A percentile compares a stretch with the other conserved stretches of the same genome.
phyloP scores from a whole-genome alignment of 2,797 vertebrate species.

The Brachyalestes nurse region DNA sequence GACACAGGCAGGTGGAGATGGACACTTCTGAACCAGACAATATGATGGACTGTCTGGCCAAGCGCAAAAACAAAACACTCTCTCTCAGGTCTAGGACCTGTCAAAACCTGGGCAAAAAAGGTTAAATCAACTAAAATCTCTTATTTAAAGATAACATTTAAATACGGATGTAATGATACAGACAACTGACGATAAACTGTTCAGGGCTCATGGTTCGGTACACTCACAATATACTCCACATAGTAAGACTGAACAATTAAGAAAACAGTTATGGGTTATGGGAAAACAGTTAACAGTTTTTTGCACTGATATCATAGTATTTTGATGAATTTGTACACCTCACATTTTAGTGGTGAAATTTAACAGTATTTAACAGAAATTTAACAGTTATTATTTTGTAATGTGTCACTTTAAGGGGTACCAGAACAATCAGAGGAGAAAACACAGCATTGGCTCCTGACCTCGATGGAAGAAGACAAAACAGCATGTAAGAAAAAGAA shows the following conservation, averaged over 20 bases:
- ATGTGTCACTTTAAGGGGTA: neutral
- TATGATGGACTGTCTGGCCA: neutral
- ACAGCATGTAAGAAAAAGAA: conserved; percentile 53
- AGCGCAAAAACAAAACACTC: conserved; percentile 5
- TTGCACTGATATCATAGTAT: too few species aligned
- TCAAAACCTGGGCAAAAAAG: conserved; percentile 46
- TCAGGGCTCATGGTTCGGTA: too few species aligned
- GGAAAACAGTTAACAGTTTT: too few species aligned
- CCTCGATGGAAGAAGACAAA: conserved; percentile 59
- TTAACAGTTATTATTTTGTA: neutral
- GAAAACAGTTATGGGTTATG: too few species aligned
- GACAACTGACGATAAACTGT: too few species aligned
- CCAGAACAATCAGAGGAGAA: conserved; percentile 27
- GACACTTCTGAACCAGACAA: conserved; percentile 40
- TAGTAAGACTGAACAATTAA: too few species aligned
- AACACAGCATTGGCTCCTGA: conserved; percentile 59
- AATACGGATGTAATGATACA: too few species aligned
- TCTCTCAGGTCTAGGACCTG: conserved; percentile 57
- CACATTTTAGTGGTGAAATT: neutral
- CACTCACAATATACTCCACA: too few species aligned
- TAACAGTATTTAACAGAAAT: too few species aligned
- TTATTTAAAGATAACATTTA: conserved; percentile 1
- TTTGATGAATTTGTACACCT: too few species aligned
- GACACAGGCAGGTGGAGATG: conserved; percentile 56
- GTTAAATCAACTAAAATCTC: neutral